These are phyloP conservation scores for Drosophila recens DNA, from an alignment of 2,888 invertebrate genomes.

Conservation along the genomic window DNA sequence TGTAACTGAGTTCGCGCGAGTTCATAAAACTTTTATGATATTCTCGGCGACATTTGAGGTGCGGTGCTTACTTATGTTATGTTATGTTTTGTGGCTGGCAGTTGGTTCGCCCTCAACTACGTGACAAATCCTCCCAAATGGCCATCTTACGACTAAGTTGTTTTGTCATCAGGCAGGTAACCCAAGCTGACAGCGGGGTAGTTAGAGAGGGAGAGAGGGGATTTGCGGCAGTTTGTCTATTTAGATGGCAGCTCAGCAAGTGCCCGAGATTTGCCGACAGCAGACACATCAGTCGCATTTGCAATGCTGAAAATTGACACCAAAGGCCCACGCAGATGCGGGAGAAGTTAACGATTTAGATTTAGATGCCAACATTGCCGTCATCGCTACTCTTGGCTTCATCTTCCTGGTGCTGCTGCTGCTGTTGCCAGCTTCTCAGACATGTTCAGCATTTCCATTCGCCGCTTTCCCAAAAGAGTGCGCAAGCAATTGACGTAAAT, in stretches of 20 bases:
- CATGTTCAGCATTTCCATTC: constrained; percentile 6
- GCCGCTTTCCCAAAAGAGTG: constrained; percentile 43
- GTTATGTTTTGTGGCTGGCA: constrained; percentile 16
- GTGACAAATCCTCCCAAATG: constrained; percentile 32
- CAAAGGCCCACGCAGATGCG: constrained; percentile 54
- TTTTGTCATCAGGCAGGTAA: constrained; percentile 43
- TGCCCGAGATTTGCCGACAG: constrained; percentile 56
- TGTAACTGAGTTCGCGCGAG: constrained; percentile 8
- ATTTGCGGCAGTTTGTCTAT: constrained; percentile 21
- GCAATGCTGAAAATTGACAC: constrained; percentile 67
- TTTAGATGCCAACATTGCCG: constrained; percentile 53
- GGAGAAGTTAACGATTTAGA: constrained; percentile 45
- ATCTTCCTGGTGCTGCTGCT: constrained; percentile 15
- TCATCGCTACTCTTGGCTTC: constrained; percentile 24
- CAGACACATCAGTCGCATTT: constrained; percentile 40
- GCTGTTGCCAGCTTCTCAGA: constrained; percentile 24
- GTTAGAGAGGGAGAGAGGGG: not conserved
- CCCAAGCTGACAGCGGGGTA: constrained; percentile 2
- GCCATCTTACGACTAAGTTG: constrained; percentile 11
- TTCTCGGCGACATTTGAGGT: constrained; percentile 23
- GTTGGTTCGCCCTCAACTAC: constrained; percentile 17
- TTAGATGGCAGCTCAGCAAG: constrained; percentile 46
- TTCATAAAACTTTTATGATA: constrained; percentile 15
- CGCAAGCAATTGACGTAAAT: constrained; percentile 79
- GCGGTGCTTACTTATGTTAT: constrained; percentile 4